Conservation (phyloP, 2,113 vertebrate genomes). For the Sterrhoptilus dennistouni region DNA sequence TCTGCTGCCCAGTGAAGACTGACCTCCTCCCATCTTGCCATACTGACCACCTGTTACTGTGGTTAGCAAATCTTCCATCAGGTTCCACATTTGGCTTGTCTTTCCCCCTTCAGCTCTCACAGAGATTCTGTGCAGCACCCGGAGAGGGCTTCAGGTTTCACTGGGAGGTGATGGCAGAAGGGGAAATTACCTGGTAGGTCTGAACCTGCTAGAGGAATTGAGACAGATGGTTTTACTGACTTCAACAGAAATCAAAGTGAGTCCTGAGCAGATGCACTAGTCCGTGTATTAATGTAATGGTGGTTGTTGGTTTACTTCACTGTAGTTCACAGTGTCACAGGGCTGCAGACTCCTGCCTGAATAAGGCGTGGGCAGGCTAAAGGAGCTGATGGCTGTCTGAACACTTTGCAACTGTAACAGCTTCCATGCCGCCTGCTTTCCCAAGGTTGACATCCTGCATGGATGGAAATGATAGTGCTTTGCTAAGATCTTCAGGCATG, state of each 20-base stretch:
- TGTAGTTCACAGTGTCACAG: not conserved
- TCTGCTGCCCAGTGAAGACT: not conserved
- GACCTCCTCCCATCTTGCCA: not conserved
- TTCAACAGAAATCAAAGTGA: not conserved
- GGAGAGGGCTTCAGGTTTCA: not conserved
- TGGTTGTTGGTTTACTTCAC: too few relatives aligned
- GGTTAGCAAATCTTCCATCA: not conserved
- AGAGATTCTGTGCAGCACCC: accelerated
- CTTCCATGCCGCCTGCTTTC: not conserved
- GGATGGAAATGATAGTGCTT: not conserved
- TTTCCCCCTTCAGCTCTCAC: not conserved
- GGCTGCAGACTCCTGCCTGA: not conserved
- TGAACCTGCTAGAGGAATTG: not conserved
- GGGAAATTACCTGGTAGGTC: too few relatives aligned
- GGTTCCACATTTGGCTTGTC: not conserved
- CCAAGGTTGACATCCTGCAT: too few relatives aligned
- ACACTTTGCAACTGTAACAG: accelerated
- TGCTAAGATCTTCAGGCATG: not conserved
- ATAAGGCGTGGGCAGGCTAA: not conserved
- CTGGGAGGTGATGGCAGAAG: accelerated
- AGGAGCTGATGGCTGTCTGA: too few relatives aligned
- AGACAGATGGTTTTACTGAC: not conserved
- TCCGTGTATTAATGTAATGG: not conserved
- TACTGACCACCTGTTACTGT: accelerated
- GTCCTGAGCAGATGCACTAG: not conserved